Evolutionary conservation across 2,888 invertebrate species (phyloP).

Genomic region (Caenorhabditis sulstoni): DNA sequence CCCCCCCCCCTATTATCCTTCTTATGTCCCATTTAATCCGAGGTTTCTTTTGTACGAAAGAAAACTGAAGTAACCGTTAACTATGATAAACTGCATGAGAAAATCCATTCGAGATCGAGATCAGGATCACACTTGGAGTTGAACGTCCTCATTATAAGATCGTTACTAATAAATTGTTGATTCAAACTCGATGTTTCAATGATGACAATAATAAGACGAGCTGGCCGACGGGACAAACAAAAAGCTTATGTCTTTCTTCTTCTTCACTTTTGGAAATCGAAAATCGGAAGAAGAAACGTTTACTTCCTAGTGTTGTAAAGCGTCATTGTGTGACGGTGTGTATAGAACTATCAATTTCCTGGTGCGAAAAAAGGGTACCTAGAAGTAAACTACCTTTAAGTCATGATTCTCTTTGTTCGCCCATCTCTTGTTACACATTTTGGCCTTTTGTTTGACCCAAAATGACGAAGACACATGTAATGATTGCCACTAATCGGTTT

Average conservation of each 20-base stretch:
- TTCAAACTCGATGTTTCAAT: slow-evolving; percentile 12
- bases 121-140: slow-evolving; percentile 31
- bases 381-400: background rate
- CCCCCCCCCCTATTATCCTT: background rate
- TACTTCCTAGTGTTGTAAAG: too few species aligned
- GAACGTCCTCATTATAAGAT: slow-evolving; percentile 22
- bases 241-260: background rate
- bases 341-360: slow-evolving; percentile 11
- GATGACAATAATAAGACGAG: too few species aligned
- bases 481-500: too few species aligned
- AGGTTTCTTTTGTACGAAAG: slow-evolving; percentile 6
- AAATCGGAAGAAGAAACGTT: too few species aligned
- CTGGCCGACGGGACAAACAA: slow-evolving; percentile 5
- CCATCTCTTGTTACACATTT: slow-evolving; percentile 29
- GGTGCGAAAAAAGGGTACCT: slow-evolving; percentile 9
- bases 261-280: background rate
- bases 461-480: slow-evolving; percentile 20
- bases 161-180: slow-evolving; percentile 57
- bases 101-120: slow-evolving; percentile 36
- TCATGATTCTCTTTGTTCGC: slow-evolving; percentile 33
- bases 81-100: slow-evolving; percentile 40
- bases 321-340: too few species aligned
- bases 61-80: slow-evolving; percentile 6
- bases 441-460: slow-evolving; percentile 50
- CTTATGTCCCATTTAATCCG: slow-evolving; percentile 14